A percentile compares a stretch with the other conserved stretches of the same genome.
These are phyloP conservation scores for Nomada fucata DNA, from an alignment of 2,888 invertebrate species.

Conservation along the genomic window DNA sequence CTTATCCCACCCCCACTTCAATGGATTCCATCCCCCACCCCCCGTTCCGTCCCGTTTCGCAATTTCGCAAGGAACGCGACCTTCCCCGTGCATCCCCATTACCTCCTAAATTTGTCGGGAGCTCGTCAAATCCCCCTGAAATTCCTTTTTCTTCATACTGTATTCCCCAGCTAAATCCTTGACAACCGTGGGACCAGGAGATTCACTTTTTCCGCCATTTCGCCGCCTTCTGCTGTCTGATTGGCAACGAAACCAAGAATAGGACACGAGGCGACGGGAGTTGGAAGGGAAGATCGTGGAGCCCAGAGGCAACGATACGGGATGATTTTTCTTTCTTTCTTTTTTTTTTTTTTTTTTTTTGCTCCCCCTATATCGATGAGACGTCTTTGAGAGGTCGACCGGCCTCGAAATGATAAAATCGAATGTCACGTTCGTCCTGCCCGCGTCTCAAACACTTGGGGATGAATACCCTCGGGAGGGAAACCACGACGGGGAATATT, in stretches of 20 bases:
- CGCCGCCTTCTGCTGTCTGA: constrained; percentile 12
- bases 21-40: constrained; percentile 31
- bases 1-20: constrained; percentile 18
- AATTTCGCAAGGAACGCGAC: constrained; percentile 52
- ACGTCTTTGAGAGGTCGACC: constrained; percentile 7
- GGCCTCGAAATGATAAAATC: constrained; percentile 14
- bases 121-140: constrained; percentile 44
- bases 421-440: constrained; percentile 35
- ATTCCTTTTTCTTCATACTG: constrained; percentile 11
- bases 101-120: constrained; percentile 38
- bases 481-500: constrained; percentile 11
- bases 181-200: background rate
- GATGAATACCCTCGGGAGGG: constrained; percentile 21
- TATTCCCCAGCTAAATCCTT: background rate
- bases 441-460: constrained; percentile 20
- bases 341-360: background rate
- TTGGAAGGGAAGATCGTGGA: background rate
- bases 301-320: background rate
- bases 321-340: background rate
- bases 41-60: constrained; percentile 38
- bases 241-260: constrained; percentile 1
- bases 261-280: background rate
- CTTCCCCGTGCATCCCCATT: constrained; percentile 9
- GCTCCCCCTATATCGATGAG: background rate
- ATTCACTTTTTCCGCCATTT: constrained; percentile 29